phyloP scores from a whole-genome alignment of 2,113 vertebrate genomes.

The Malaclemys terrapin region DNA sequence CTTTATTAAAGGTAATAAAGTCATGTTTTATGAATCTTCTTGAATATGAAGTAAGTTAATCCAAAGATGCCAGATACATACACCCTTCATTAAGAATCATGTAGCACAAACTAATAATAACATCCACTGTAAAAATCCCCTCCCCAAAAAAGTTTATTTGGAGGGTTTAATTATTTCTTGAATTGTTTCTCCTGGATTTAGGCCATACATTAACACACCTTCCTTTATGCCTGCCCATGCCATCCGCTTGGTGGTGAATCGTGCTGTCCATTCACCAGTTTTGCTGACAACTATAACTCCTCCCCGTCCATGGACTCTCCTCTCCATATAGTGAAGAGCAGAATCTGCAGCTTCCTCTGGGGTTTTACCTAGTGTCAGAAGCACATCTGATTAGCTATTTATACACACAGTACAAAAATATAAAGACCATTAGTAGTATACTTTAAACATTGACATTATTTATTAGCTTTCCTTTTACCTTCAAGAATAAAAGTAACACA shows the following conservation, averaged over 20 bases:
- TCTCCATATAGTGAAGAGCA: conserved; percentile 76
- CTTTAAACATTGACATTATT: neutral
- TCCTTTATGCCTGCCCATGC: conserved; percentile 71
- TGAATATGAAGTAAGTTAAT: conserved; percentile 29
- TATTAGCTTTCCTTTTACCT: neutral
- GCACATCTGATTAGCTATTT: neutral
- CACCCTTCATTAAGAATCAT: neutral
- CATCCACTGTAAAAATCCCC: neutral
- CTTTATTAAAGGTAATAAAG: neutral
- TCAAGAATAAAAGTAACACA: neutral
- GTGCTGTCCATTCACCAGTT: conserved; percentile 75
- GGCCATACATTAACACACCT: conserved; percentile 73
- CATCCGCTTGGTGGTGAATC: conserved; percentile 80
- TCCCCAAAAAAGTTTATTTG: neutral
- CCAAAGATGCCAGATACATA: neutral
- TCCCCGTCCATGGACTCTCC: conserved; percentile 77
- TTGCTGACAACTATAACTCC: conserved; percentile 75
- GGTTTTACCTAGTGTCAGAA: conserved; percentile 62
- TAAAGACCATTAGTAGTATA: neutral
- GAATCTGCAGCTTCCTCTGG: conserved; percentile 50
- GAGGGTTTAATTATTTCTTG: conserved; percentile 13
- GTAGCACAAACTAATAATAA: neutral
- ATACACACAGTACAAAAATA: neutral
- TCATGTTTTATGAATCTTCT: conserved; percentile 34
- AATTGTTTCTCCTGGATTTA: conserved; percentile 71